A percentile compares a stretch with the other conserved stretches of the same genome.
phyloP scores from a whole-genome alignment of 2,797 vertebrate genomes.

The Corythornis leucogaster region DNA sequence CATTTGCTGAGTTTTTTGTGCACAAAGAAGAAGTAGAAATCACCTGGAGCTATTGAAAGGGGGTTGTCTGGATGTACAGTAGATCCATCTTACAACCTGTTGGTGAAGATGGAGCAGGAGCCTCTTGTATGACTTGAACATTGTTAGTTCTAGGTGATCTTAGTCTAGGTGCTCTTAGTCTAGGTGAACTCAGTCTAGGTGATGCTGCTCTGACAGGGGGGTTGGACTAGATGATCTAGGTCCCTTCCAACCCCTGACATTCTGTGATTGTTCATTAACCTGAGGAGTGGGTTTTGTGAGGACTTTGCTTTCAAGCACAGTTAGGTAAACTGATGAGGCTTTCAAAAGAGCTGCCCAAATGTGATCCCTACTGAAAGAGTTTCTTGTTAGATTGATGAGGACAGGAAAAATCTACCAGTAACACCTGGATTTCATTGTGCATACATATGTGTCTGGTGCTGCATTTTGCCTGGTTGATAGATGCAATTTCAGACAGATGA shows the following conservation, averaged over 20 bases:
- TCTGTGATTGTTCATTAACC: not conserved
- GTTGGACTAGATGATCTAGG: too few species aligned
- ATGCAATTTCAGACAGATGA: not conserved
- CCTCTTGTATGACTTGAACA: not conserved
- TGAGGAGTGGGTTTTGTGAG: not conserved
- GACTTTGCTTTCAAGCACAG: not conserved
- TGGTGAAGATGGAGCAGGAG: accelerated
- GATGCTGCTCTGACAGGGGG: too few species aligned
- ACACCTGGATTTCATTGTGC: not conserved
- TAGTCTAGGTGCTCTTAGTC: too few species aligned
- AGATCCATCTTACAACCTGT: too few species aligned
- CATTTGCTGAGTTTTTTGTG: not conserved
- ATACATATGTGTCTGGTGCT: not conserved
- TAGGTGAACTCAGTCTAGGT: too few species aligned
- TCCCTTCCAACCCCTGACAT: too few species aligned
- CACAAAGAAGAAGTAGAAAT: not conserved
- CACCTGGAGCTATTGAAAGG: not conserved
- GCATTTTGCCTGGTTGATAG: not conserved
- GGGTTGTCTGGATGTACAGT: not conserved
- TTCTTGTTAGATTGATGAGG: not conserved
- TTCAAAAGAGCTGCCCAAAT: not conserved
- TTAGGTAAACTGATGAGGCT: not conserved
- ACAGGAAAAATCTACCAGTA: not conserved
- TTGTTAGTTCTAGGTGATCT: too few species aligned
- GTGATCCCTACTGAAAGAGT: not conserved